A percentile compares a stretch with the other conserved stretches of the same genome.
Evolutionary conservation across 2,888 invertebrate genomes (phyloP).

Genomic region (Mesorhabditis spiculigera): DNA sequence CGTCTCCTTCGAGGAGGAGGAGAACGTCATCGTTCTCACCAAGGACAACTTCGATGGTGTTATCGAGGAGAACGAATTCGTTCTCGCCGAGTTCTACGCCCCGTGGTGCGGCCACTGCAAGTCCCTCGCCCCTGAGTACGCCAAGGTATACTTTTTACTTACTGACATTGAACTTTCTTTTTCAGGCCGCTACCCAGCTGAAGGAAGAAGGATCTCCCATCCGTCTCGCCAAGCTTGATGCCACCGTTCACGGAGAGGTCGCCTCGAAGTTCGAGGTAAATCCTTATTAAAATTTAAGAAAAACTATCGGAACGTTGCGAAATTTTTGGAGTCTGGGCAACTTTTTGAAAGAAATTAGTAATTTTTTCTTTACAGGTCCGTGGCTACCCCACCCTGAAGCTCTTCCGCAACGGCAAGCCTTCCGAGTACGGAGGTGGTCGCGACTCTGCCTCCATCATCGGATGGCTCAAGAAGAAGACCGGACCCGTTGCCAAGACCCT

Average conservation of each 20-base stretch:
- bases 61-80: slow-evolving; percentile 74
- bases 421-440: slow-evolving; percentile 89
- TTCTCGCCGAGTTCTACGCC: slow-evolving; percentile 95
- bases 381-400: slow-evolving; percentile 95
- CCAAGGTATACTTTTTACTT: slow-evolving; percentile 63
- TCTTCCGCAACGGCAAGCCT: slow-evolving; percentile 81
- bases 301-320: neutral
- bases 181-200: slow-evolving; percentile 83
- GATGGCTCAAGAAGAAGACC: slow-evolving; percentile 93
- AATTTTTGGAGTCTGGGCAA: too few species aligned
- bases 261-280: slow-evolving; percentile 75
- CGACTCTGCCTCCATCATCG: slow-evolving; percentile 83
- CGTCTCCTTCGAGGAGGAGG: slow-evolving; percentile 61
- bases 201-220: slow-evolving; percentile 77
- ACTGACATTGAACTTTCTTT: slow-evolving; percentile 70
- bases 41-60: slow-evolving; percentile 83
- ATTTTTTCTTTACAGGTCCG: slow-evolving; percentile 74
- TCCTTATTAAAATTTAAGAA: neutral
- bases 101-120: slow-evolving; percentile 97
- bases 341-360: neutral
- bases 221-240: slow-evolving; percentile 92
- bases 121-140: slow-evolving; percentile 75
- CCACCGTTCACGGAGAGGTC: slow-evolving; percentile 83
- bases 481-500: slow-evolving; percentile 87
- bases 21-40: slow-evolving; percentile 62